phyloP scores from a whole-genome alignment of 2,888 invertebrate species.

The Drosophila cognata region DNA sequence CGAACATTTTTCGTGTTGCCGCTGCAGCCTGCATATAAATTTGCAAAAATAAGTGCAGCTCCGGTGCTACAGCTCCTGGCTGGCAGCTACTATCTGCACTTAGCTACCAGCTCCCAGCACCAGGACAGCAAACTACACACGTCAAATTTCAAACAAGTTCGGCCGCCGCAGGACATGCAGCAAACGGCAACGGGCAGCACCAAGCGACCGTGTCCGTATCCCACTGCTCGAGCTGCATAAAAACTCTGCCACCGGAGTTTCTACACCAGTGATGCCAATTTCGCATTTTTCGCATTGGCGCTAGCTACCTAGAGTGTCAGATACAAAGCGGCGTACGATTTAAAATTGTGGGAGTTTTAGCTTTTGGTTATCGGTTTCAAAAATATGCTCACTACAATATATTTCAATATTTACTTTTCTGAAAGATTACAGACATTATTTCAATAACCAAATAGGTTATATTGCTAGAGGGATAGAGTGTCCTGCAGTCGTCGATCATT shows the following conservation, averaged over 20 bases:
- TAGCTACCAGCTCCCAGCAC: slow-evolving; percentile 5
- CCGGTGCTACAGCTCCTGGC: slow-evolving; percentile 13
- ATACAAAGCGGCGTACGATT: background rate
- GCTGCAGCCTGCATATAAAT: slow-evolving; percentile 70
- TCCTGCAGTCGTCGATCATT: background rate
- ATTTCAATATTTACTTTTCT: background rate
- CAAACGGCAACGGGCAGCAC: slow-evolving; percentile 57
- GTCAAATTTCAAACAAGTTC: slow-evolving; percentile 77
- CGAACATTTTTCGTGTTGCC: slow-evolving; percentile 71
- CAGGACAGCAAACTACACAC: slow-evolving; percentile 71
- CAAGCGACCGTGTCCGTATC: slow-evolving; percentile 26
- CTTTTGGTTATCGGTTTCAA: background rate
- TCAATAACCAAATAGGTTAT: background rate
- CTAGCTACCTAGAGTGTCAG: background rate
- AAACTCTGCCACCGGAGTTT: slow-evolving; percentile 49
- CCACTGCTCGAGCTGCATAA: slow-evolving; percentile 28
- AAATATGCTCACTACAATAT: background rate
- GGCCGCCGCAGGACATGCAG: slow-evolving; percentile 75
- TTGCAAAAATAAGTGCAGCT: slow-evolving; percentile 72
- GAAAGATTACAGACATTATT: background rate
- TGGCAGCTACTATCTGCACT: slow-evolving; percentile 14
- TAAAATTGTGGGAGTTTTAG: background rate
- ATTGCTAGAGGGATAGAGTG: background rate
- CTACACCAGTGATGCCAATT: slow-evolving; percentile 1
- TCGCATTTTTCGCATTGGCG: background rate